A percentile compares a stretch with the other conserved stretches of the same genome.
phyloP scores from a whole-genome alignment of 2,888 invertebrate genomes.

The Epinotia nisella region DNA sequence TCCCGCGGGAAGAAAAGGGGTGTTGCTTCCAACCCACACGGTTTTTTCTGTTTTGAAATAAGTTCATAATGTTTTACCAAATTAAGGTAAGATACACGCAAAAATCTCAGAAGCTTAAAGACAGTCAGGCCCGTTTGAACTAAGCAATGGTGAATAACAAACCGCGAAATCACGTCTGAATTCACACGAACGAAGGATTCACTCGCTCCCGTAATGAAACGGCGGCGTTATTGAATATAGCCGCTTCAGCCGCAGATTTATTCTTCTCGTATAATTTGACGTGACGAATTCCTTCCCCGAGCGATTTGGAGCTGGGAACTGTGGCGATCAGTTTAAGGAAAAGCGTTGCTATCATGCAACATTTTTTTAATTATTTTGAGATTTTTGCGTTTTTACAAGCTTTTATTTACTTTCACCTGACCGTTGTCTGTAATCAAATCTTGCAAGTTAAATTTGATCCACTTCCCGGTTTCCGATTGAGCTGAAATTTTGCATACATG shows the following conservation, averaged over 20 bases:
- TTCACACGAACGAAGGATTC: conserved; percentile 63
- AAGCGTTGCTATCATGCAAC: no score
- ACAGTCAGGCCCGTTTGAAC: conserved; percentile 22
- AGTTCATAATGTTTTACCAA: not conserved
- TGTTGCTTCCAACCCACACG: not conserved
- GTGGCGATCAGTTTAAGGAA: conserved; percentile 6
- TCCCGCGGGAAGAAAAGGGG: not conserved
- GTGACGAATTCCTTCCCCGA: conserved; percentile 67
- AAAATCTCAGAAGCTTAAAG: conserved; percentile 5
- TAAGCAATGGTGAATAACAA: conserved; percentile 39
- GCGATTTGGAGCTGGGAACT: conserved; percentile 59
- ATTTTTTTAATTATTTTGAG: no score
- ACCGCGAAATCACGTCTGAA: conserved; percentile 48
- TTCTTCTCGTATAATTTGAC: conserved; percentile 72
- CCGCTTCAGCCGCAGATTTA: conserved; percentile 64
- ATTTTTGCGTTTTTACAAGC: no score
- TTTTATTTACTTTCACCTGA: no score
- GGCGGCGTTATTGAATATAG: conserved; percentile 58
- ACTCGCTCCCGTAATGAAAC: conserved; percentile 71
- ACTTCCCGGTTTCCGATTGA: no score
- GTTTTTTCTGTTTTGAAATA: not conserved
- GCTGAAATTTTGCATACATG: no score
- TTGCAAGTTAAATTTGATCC: no score
- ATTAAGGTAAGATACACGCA: not conserved
- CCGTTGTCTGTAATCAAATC: no score